Evolutionary conservation across 2,113 vertebrate species (phyloP).

Genomic region (Pteropus alecto): DNA sequence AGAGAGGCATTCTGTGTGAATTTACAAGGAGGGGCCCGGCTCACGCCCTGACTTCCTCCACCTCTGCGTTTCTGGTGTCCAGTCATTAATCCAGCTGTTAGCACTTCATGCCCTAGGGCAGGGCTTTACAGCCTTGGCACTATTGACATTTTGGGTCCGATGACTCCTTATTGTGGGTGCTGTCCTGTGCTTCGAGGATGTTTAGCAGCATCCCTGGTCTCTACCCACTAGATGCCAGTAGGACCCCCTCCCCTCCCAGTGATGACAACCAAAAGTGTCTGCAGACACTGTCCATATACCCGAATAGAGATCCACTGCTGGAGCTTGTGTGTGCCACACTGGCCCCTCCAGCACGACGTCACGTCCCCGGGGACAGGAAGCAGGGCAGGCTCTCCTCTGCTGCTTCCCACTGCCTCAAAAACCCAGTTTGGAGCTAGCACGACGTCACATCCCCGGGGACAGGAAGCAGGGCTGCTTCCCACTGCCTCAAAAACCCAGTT

Average conservation of each 20-base stretch:
- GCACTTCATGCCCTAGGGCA: background rate
- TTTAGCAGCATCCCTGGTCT: background rate
- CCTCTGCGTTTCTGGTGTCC: background rate
- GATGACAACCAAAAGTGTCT: background rate
- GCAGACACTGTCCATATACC: accelerated
- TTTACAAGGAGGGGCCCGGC: background rate
- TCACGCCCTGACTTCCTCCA: background rate
- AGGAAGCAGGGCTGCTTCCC: accelerated
- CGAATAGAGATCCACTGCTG: background rate
- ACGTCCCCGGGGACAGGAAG: too few relatives aligned
- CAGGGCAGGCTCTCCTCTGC: accelerated
- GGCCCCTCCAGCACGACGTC: background rate
- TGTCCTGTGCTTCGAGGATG: background rate
- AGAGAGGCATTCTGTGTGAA: accelerated
- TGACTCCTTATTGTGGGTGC: accelerated
- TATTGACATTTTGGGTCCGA: background rate
- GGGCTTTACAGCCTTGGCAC: background rate
- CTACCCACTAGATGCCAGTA: background rate
- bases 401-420: background rate
- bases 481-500: background rate
- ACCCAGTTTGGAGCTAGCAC: too few relatives aligned
- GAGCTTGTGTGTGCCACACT: background rate
- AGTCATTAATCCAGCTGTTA: too few relatives aligned
- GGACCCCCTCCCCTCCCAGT: background rate
- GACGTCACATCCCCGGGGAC: background rate